Base-by-base conservation (phyloP, 2,797 vertebrate genomes). In the Bufotes viridis region DNA sequence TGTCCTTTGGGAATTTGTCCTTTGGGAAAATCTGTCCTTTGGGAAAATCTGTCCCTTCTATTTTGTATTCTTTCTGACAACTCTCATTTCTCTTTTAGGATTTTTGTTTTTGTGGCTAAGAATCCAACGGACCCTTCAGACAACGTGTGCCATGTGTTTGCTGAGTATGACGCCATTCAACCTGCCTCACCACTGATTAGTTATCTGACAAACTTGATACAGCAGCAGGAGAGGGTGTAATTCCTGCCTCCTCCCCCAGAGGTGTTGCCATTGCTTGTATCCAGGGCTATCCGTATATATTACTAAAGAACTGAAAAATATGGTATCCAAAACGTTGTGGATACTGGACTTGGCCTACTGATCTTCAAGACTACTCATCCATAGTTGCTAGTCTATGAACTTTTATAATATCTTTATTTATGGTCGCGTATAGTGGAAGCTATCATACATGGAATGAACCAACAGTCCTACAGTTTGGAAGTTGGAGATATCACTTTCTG, bases 71-170 rank as follows among this genome's bases (percentile, higher is more conserved):
- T 17, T 63, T 7, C 26, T 78, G 13, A 82, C 57, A 0, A 17
- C 57, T 2, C 20, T 58, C 70, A 13, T 55, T 22, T 74, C 65
- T 81, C 7, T 83, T 97, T 17, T 82, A 98, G 97, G 91, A 96
- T 97, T 92, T 98, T 98, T 69, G 97, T 97, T 74, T 96, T 98
- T 0, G 96, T 98, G 90, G 96, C 96, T 63, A 98, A 98, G 91
- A 97, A 92, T 85, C 93, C 93, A 61, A 94, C 94, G 0, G 94
- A 96, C 8, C 89, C 93, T 0, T 86, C 90, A 70, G 96, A 96
- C 92, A 98, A 98, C 1, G 91, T 97, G 4, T 98, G 97, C 88
- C 97, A 98, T 90, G 93, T 98, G 65, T 98, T 98, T 58, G 96
- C 97, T 0, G 97, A 98, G 82, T 96, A 97, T 0, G 97, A 98